phyloP scores from a whole-genome alignment of 2,888 invertebrate genomes.

The Aleiodes alternator region DNA sequence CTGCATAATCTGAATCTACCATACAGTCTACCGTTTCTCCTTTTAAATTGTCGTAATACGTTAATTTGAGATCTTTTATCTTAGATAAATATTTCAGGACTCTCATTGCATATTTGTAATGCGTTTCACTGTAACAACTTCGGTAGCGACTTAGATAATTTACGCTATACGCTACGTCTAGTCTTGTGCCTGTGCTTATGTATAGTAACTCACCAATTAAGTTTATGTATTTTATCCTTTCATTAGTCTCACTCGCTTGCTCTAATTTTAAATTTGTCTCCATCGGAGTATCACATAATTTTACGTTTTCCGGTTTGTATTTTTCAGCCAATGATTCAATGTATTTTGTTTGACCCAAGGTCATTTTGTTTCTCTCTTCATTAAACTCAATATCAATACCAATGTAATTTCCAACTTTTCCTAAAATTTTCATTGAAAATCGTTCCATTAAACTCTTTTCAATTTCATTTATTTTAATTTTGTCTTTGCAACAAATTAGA shows the following conservation, averaged over 20 bases:
- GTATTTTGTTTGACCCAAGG: not conserved
- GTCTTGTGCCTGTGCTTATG: constrained; percentile 31
- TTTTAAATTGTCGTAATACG: not conserved
- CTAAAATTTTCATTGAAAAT: constrained; percentile 19
- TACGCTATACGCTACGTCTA: constrained; percentile 29
- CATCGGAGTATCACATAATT: constrained; percentile 24
- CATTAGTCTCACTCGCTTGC: not conserved
- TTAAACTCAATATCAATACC: not conserved
- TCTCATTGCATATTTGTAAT: constrained; percentile 20
- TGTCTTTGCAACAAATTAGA: not conserved
- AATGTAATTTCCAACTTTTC: not conserved
- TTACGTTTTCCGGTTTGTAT: constrained; percentile 7
- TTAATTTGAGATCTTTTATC: constrained; percentile 5
- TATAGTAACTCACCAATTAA: constrained; percentile 28
- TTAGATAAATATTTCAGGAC: constrained; percentile 6
- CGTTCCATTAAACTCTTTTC: constrained; percentile 20
- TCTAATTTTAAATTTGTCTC: constrained; percentile 25
- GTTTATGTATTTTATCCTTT: constrained; percentile 22
- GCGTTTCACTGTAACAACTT: constrained; percentile 23
- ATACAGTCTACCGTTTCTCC: constrained; percentile 7
- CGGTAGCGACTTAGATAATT: constrained; percentile 29
- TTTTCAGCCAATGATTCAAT: constrained; percentile 10
- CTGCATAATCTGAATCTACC: constrained; percentile 23
- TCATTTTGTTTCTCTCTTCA: not conserved
- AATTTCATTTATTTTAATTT: no score